Evolutionary conservation across 2,888 invertebrate genomes (phyloP).

Genomic region (Watsonalla binaria): DNA sequence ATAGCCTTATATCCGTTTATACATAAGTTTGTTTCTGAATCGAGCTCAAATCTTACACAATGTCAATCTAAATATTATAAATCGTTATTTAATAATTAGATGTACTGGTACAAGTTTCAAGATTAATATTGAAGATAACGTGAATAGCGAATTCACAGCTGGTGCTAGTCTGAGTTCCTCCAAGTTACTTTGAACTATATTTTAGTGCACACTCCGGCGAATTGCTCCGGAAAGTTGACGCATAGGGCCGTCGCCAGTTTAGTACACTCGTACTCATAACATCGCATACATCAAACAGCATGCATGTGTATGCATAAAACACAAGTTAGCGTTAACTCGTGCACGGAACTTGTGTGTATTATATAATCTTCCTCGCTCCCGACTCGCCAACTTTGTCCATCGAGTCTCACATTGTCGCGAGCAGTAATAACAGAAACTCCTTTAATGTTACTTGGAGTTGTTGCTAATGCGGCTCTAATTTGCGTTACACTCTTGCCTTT

Average conservation of each 20-base stretch:
- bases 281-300: slow-evolving; percentile 34
- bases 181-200: slow-evolving; percentile 62
- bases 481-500: slow-evolving; percentile 35
- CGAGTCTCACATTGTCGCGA: slow-evolving; percentile 38
- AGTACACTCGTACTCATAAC: slow-evolving; percentile 39
- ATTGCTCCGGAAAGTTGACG: slow-evolving; percentile 49
- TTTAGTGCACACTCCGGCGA: slow-evolving; percentile 48
- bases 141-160: slow-evolving; percentile 32
- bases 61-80: no score
- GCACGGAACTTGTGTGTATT: slow-evolving; percentile 39
- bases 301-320: slow-evolving; percentile 43
- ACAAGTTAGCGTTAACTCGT: slow-evolving; percentile 42
- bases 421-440: slow-evolving; percentile 49
- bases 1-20: no score
- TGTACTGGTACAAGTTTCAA: slow-evolving; percentile 27
- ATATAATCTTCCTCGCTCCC: slow-evolving; percentile 47
- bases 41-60: no score
- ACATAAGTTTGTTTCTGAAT: no score
- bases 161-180: slow-evolving; percentile 34
- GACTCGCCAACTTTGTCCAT: slow-evolving; percentile 39
- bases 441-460: slow-evolving; percentile 47
- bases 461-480: slow-evolving; percentile 47
- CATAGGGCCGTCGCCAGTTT: slow-evolving; percentile 25
- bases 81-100: slow-evolving; percentile 38
- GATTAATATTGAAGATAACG: slow-evolving; percentile 31